Percentiles rank a stretch among this genome's conserved stretches.
These are phyloP conservation scores for Drosophila sproati DNA, from an alignment of 1,140 invertebrate genomes.

Conservation along the genomic window DNA sequence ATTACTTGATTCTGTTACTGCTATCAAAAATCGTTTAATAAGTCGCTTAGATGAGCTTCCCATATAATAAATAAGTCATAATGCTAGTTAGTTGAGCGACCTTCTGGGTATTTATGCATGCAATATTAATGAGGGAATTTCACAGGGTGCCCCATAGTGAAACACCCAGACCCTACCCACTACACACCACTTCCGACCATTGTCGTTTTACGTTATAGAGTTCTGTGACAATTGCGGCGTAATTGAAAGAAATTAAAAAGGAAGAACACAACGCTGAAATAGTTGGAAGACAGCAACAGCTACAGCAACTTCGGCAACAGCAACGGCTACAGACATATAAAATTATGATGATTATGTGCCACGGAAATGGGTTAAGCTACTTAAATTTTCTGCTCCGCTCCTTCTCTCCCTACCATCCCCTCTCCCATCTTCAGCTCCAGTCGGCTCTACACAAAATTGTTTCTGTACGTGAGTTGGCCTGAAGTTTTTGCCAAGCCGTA, in stretches of 20 bases:
- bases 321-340: slow-evolving; percentile 42
- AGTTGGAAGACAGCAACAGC: slow-evolving; percentile 37
- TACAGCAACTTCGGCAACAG: slow-evolving; percentile 19
- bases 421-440: neutral
- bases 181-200: neutral
- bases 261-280: slow-evolving; percentile 52
- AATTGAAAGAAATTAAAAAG: slow-evolving; percentile 81
- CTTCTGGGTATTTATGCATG: slow-evolving; percentile 41
- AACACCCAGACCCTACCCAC: neutral
- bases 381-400: slow-evolving; percentile 67
- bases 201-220: slow-evolving; percentile 4
- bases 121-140: slow-evolving; percentile 55
- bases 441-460: slow-evolving; percentile 45
- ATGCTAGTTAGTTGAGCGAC: slow-evolving; percentile 11
- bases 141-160: slow-evolving; percentile 23
- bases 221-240: slow-evolving; percentile 72
- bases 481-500: slow-evolving; percentile 43
- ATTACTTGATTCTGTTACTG: neutral
- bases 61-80: slow-evolving; percentile 12
- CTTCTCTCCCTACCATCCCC: neutral
- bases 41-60: slow-evolving; percentile 15
- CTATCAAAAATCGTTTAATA: slow-evolving; percentile 37
- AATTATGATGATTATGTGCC: slow-evolving; percentile 73
- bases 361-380: slow-evolving; percentile 80
- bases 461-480: slow-evolving; percentile 56